phyloP scores from a whole-genome alignment of 2,888 invertebrate genomes.

The Osmoderma eremita region DNA sequence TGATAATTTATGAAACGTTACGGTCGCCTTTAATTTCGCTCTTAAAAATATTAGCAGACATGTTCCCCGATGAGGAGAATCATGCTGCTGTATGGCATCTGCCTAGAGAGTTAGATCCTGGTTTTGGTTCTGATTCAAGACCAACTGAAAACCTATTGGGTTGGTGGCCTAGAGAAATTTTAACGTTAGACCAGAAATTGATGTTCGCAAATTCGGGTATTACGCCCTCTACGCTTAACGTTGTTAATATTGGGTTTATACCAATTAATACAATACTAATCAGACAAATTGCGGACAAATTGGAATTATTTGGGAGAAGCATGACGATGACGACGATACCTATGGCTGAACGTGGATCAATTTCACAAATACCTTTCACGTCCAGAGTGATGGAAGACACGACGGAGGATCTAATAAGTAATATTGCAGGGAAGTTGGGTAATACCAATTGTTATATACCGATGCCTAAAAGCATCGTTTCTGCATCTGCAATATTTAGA shows the following conservation, averaged over 20 bases:
- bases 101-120: neutral
- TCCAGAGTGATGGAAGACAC: neutral
- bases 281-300: neutral
- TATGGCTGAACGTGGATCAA: neutral
- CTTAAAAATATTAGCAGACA: neutral
- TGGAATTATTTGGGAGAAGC: neutral
- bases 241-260: neutral
- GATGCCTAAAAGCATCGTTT: neutral
- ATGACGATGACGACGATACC: neutral
- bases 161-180: constrained; percentile 1
- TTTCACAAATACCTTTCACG: constrained; percentile 4
- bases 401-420: neutral
- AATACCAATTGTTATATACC: neutral
- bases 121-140: neutral
- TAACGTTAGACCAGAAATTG: neutral
- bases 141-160: neutral
- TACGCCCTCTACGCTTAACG: neutral
- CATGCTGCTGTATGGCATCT: neutral
- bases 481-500: constrained; percentile 7
- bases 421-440: constrained; percentile 3
- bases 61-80: neutral
- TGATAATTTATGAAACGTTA: constrained; percentile 9
- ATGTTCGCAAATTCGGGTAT: neutral
- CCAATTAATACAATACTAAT: neutral
- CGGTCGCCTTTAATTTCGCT: neutral